A percentile compares a stretch with the other conserved stretches of the same genome.
Evolutionary conservation across 2,888 invertebrate species (phyloP).

Genomic region (Vannuccia rotundouncinata): DNA sequence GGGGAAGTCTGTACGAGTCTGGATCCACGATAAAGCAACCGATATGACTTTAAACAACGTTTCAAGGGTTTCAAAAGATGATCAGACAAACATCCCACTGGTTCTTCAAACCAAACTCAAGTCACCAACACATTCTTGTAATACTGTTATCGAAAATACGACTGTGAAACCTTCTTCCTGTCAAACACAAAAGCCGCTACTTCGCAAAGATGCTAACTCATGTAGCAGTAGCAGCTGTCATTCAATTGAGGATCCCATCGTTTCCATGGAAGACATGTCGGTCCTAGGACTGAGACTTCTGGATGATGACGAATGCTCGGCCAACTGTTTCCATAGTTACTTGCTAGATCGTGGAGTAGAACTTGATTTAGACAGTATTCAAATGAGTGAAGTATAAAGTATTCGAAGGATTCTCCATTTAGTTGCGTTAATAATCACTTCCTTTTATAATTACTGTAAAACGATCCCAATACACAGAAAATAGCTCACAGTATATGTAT

Average conservation of each 20-base stretch:
- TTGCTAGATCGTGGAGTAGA: slow-evolving; percentile 47
- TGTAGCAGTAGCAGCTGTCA: slow-evolving; percentile 27
- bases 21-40: slow-evolving; percentile 3
- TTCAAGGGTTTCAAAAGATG: background rate
- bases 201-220: background rate
- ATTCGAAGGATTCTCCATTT: too few relatives aligned
- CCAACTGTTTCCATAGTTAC: slow-evolving; percentile 48
- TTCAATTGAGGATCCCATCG: background rate
- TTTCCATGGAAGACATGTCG: slow-evolving; percentile 29
- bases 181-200: slow-evolving; percentile 5
- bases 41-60: background rate
- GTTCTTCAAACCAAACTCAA: background rate
- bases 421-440: too few relatives aligned
- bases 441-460: too few relatives aligned
- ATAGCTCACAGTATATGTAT: too few relatives aligned
- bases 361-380: slow-evolving; percentile 48
- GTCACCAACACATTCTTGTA: background rate
- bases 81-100: background rate
- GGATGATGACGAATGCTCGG: slow-evolving; percentile 46
- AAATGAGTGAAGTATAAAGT: slow-evolving; percentile 49
- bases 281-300: slow-evolving; percentile 35
- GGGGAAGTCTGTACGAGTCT: background rate
- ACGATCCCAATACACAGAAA: too few relatives aligned
- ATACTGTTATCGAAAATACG: background rate
- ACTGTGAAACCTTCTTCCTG: slow-evolving; percentile 16